These are phyloP conservation scores for Dynastes tityus DNA, from an alignment of 2,888 invertebrate genomes.

Conservation along the genomic window DNA sequence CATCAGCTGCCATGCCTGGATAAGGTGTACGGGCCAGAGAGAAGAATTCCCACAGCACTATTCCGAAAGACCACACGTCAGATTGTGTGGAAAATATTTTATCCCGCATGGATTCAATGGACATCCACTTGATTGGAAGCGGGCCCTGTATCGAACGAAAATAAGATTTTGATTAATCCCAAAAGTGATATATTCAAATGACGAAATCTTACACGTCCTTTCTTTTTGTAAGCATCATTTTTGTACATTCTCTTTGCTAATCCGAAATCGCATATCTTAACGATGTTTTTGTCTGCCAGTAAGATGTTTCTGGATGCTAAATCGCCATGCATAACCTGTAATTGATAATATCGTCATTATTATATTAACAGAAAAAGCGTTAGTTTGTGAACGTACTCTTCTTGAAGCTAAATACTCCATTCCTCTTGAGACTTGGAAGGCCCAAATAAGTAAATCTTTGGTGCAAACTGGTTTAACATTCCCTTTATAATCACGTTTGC, in stretches of 20 bases:
- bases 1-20: too few species aligned
- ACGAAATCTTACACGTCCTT: conserved; percentile 80
- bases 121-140: conserved; percentile 74
- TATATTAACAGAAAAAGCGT: conserved; percentile 5
- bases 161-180: neutral
- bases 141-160: conserved; percentile 74
- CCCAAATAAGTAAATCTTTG: conserved; percentile 90
- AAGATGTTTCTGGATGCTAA: conserved; percentile 93
- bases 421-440: conserved; percentile 94
- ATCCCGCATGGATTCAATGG: conserved; percentile 87
- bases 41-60: conserved; percentile 93
- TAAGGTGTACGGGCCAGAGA: conserved; percentile 71
- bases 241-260: conserved; percentile 93
- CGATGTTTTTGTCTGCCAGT: conserved; percentile 69
- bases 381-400: conserved; percentile 74
- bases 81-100: conserved; percentile 90
- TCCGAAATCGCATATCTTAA: conserved; percentile 98
- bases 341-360: neutral
- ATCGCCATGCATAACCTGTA: conserved; percentile 85
- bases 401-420: conserved; percentile 95
- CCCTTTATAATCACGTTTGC: conserved; percentile 71
- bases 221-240: conserved; percentile 91
- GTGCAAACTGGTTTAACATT: too few species aligned
- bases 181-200: too few species aligned
- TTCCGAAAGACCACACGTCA: conserved; percentile 75